Evolutionary conservation across 2,113 vertebrate species (phyloP), one percentile per base, ranked within the genome.

Genomic region (Rattus norvegicus): DNA sequence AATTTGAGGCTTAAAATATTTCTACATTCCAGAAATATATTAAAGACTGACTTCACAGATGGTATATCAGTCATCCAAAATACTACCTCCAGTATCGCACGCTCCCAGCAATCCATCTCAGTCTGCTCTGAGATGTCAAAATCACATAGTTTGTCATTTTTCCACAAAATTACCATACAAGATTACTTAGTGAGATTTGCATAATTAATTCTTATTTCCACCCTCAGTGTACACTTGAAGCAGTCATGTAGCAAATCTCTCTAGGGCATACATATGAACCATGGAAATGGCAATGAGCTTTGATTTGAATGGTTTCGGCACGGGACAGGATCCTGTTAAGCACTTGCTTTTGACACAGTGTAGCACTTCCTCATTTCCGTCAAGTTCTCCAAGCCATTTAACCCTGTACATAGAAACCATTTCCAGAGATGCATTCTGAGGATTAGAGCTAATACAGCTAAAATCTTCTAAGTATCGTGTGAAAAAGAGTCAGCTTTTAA

Each of bases 401-500:
- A 95, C 84, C 65, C 69, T 81, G 36, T 80, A 90, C 79, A 84
- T 20, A 92, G 28, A 97, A 91, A 93, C 43, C 39, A 47, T 92
- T 76, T 94, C 88, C 56, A 93, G 33, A 87, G 43, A 52, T 69
- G 49, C 88, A 63, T 59, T 93, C 80, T 85, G 9, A 96, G 59
- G 79, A 93, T 97, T 91, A 95, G 52, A 87, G 3, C 7, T 89
- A 97, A 91, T 86, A 7, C 88, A 96, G 63, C 56, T 84, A 92
- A 90, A 95, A 76, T 89, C 47, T 61, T 86, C 16, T 76, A 89
- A 87, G 77, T 92, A 75, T 84, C 56, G 89, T 89, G 43, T 4
- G 33, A 56, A 95, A 94, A 83, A 92, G 96, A 92, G 52, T 77
- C 79, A 87, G 70, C 93, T 96, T 95, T 96, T 91, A 95, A 95